Base-by-base conservation (phyloP, 92 coral and sea anemone species). In the Epizoanthus ramosus region DNA sequence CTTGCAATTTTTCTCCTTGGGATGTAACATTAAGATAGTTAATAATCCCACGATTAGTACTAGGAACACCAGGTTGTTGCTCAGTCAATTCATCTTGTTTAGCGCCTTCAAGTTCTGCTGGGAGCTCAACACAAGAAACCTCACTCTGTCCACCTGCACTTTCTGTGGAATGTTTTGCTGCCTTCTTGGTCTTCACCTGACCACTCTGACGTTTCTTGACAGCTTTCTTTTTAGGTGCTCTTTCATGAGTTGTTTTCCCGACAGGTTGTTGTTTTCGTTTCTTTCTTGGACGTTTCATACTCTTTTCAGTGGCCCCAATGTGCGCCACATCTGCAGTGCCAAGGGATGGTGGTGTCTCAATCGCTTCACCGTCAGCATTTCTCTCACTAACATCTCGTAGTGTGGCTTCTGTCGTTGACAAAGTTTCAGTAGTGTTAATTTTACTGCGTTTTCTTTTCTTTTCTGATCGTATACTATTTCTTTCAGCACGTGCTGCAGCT, bases 401-500 rank as follows among this genome's bases (percentile, higher is more conserved):
- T 50, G 24, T 68, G 15, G 19, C 57, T 61, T 22, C 69, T 5
- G 82, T 14, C n/a, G 12, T n/a, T 8, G 82, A 61, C 2, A 69
- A 12, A 22, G 4, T 19, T 77, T 60, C 71, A 24, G 82, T 22
- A 13, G 58, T 22, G 43, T 61, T 22, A 28, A 22, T 59, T 3
- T 25, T 54, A 12, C 5, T 37, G 43, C 35, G 39, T 6, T 22
- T 77, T 23, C 37, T 77, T 43, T 53, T 77, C 28, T 69, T 39
- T 41, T 57, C 63, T 60, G 82, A 61, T 41, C 59, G 82, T 77
- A 69, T 57, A 43, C 63, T 68, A 77, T 68, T 61, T 63, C 63
- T 77, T 4, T 68, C 82, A 43, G 82, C 82, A 61, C 45, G 57
- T n/a, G 63, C 45, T 7, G 82, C 82, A 77, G 82, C 82, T 17